Base-by-base conservation (phyloP, 1,140 invertebrate genomes). In the Ceratina japonica region DNA sequence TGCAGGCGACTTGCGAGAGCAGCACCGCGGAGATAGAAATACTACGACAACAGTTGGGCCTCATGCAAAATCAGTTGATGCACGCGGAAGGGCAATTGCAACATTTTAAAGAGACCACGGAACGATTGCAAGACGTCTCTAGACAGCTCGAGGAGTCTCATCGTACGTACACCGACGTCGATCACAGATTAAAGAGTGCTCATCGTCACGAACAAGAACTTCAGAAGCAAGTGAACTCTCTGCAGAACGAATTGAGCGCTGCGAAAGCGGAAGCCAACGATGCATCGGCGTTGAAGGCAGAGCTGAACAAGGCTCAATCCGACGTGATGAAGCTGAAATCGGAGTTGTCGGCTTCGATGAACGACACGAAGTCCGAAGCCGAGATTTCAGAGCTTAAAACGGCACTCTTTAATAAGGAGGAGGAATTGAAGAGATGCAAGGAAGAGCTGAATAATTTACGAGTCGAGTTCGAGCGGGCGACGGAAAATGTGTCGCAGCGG, bases 101-200 rank as follows among this genome's bases (percentile, higher is more conserved):
- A 61, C 89, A 89, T 20, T 91, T 88, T 20, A 92, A 92, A 31
- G 91, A 92, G 61, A 64, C 89, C 8, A 84, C 81, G 1, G 90
- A 91, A 44, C 84, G 88, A 71, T 76, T 92, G 15, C 91, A 92
- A 74, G 94, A 95, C 20, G 89, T 94, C 52, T 91, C 91, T 73
- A 92, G 93, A 75, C 94, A 95, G 89, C 91, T 95, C 54, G 94
- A 95, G 91, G 94, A 95, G 78, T 92, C 93, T 3, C 93, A 92
- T 75, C 92, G 92, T 71, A 88, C 89, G 12, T 91, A 91, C 80
- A 88, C 87, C 13, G 93, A 95, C 72, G 86, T 94, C 81, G 94
- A 95, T 80, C 92, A 92, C 63, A 92, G 93, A 73, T 87, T 94
- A 5, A 92, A 93, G 68, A 91, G 83, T 80, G 90, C 92, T 12